Evolutionary conservation across 2,888 invertebrate genomes (phyloP), one percentile per base, ranked within the genome.

Genomic region (Tanypteryx hageni): DNA sequence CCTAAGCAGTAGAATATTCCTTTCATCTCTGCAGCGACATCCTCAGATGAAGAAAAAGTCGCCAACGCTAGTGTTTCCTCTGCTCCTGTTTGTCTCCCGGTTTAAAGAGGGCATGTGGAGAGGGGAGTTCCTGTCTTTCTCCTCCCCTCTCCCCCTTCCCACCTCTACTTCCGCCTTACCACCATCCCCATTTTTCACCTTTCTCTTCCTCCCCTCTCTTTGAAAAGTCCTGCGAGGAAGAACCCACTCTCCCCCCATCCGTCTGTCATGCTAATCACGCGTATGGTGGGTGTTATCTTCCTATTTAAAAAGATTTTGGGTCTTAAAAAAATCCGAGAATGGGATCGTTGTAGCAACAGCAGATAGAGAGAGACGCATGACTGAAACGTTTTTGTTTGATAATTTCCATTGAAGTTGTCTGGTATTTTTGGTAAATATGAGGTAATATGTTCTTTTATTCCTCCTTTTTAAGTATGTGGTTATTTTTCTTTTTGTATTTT

Each of bases 31-130:
- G 11, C 27, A 58, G 57, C 56, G 8, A 64, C 14, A 14, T 89
- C 76, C 68, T 68, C 89, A 13, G 64, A 44, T 61, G 13, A 86
- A 64, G n/a, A 83, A 89, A 89, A 61, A 31, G 86, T 61, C 61
- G 27, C 31, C 68, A 56, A 27, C 61, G 59, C 61, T 22, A 14
- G 44, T 31, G 61, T 86, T 27, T 89, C 64, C 64, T 68, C 64
- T 64, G 3, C 56, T 11, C 44, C n/a, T 64, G 31, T 27, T 44
- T 89, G 64, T 89, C 64, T 64, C 44, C 13, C 64, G 44, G 89
- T 64, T 64, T 44, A 16, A 68, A 64, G 31, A 22, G 59, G 59
- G 86, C 61, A 31, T 44, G 83, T 83, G 83, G 44, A 18, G 83
- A 56, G 44, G 10, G 68, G 22, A 86, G 86, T n/a, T 31, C 56